These are phyloP conservation scores for Petroica traversi DNA, from an alignment of 2,113 vertebrate genomes.

Conservation along the genomic window DNA sequence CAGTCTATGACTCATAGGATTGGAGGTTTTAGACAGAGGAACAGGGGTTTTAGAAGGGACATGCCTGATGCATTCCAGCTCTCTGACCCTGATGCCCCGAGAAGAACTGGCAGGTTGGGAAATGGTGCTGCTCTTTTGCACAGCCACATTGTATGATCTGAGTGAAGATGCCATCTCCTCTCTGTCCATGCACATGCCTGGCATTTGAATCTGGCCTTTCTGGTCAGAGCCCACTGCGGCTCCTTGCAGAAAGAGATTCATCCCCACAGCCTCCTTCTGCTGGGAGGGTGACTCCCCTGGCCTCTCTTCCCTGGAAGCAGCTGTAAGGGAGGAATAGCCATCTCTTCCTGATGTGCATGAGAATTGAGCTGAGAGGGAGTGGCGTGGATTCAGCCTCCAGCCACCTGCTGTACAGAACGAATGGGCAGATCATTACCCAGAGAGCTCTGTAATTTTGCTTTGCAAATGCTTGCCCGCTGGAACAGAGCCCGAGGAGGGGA, in stretches of 20 bases:
- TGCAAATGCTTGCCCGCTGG: constrained; percentile 43
- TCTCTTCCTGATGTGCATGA: background rate
- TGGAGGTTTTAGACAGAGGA: background rate
- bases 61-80: background rate
- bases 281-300: background rate
- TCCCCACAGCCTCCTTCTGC: background rate
- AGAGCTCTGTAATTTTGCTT: constrained; percentile 59
- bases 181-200: background rate
- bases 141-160: background rate
- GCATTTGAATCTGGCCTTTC: background rate
- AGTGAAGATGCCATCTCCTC: background rate
- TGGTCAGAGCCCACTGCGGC: rapidly evolving
- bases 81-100: background rate
- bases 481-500: constrained; percentile 14
- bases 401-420: constrained; percentile 38
- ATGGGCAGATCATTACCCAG: constrained; percentile 43
- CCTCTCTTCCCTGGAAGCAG: background rate
- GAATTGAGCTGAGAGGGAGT: constrained; percentile 16
- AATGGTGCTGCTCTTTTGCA: background rate
- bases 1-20: background rate
- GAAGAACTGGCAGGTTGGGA: background rate
- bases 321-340: background rate
- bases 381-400: constrained; percentile 28
- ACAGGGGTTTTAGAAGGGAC: background rate
- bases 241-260: background rate